Conservation (phyloP, 1,140 invertebrate genomes). For the Babylonia areolata region DNA sequence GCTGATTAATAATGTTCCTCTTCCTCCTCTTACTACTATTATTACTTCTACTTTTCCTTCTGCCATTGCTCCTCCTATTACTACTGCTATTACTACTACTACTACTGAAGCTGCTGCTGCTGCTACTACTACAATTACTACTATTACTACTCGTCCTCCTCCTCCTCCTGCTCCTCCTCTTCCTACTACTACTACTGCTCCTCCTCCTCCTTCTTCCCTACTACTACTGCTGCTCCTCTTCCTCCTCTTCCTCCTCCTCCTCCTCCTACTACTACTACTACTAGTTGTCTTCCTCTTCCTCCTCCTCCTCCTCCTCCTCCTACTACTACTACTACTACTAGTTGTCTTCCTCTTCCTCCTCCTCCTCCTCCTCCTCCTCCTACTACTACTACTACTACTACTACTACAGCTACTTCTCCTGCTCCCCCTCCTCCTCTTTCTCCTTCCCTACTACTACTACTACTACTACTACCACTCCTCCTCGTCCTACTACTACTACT, state of each 20-base stretch:
- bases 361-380: neutral
- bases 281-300: neutral
- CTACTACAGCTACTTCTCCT: neutral
- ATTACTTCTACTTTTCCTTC: too few relatives aligned
- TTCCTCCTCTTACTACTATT: too few relatives aligned
- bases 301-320: neutral
- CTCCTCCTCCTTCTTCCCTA: neutral
- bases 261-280: neutral
- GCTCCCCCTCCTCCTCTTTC: neutral
- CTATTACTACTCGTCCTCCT: too few relatives aligned
- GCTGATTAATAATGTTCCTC: too few relatives aligned
- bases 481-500: neutral
- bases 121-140: too few relatives aligned
- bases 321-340: neutral
- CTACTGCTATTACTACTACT: neutral
- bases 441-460: neutral
- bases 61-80: neutral
- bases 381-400: constrained; percentile 1
- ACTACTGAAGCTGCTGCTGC: too few relatives aligned
- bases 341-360: neutral
- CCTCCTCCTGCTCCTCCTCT: too few relatives aligned
- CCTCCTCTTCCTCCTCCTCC: neutral
- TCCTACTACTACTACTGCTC: too few relatives aligned
- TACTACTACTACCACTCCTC: neutral
- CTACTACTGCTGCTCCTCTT: neutral